Percentiles rank a stretch among this genome's conserved stretches.
phyloP scores from a whole-genome alignment of 2,797 vertebrate species.

The Micromesistius poutassou region DNA sequence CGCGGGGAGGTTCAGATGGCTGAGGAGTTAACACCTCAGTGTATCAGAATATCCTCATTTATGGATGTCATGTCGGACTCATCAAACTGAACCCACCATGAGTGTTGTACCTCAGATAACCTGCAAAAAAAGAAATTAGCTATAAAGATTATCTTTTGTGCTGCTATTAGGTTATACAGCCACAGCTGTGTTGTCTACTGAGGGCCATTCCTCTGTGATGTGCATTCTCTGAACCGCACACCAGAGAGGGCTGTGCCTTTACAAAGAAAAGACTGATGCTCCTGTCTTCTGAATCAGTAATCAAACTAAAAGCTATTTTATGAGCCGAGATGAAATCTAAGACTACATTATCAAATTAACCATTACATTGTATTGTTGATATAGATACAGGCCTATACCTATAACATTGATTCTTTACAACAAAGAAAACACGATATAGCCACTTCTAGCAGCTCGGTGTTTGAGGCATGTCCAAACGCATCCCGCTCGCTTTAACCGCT shows the following conservation, averaged over 20 bases:
- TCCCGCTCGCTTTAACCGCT: neutral
- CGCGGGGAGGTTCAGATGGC: neutral
- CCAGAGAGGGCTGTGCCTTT: slow-evolving; percentile 49
- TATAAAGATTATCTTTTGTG: no score
- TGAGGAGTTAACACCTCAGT: neutral
- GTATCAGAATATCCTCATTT: neutral
- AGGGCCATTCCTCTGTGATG: neutral
- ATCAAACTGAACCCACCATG: no score
- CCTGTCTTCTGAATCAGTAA: neutral
- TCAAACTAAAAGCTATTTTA: neutral
- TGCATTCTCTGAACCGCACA: neutral
- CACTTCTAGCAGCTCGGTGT: no score
- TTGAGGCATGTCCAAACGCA: no score
- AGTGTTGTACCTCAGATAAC: no score
- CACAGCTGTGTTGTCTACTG: neutral
- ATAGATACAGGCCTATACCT: neutral
- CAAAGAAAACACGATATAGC: no score
- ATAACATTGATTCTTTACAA: no score
- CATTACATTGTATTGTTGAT: neutral
- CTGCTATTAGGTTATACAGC: neutral
- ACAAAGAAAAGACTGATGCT: neutral
- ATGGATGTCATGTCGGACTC: neutral
- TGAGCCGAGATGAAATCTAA: neutral
- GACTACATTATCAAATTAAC: neutral
- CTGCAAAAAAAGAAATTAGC: no score